Conservation (phyloP, 2,888 invertebrate species). For the Poecilus cupreus region DNA sequence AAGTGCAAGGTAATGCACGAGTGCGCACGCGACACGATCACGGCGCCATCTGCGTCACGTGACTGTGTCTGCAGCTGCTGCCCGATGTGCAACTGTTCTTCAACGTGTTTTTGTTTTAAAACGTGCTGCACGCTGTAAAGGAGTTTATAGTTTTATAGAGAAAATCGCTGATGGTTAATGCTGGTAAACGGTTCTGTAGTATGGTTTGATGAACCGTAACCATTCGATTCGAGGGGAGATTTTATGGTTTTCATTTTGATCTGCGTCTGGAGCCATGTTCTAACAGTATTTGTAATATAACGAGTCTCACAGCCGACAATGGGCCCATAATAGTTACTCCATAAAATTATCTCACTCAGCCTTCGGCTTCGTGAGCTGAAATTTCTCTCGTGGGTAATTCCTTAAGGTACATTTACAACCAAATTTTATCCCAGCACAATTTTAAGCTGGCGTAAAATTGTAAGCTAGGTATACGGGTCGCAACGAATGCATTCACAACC, state of each 20-base stretch:
- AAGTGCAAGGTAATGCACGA: conserved; percentile 3
- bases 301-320: no score
- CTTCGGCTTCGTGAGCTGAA: no score
- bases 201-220: conserved; percentile 3
- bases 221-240: not conserved
- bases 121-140: not conserved
- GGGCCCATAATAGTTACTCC: no score
- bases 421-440: no score
- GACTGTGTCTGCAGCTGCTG: not conserved
- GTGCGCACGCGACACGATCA: not conserved
- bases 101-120: not conserved
- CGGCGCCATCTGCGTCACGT: conserved; percentile 15
- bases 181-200: not conserved
- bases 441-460: no score
- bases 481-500: no score
- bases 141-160: not conserved
- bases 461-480: no score
- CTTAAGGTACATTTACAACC: no score
- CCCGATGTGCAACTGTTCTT: conserved; percentile 30
- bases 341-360: no score
- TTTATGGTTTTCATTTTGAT: not conserved
- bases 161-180: conserved; percentile 10
- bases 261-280: no score
- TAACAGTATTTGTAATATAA: no score
- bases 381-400: no score